Evolutionary conservation across 2,113 vertebrate genomes (phyloP).

Genomic region (Gila orcuttii): DNA sequence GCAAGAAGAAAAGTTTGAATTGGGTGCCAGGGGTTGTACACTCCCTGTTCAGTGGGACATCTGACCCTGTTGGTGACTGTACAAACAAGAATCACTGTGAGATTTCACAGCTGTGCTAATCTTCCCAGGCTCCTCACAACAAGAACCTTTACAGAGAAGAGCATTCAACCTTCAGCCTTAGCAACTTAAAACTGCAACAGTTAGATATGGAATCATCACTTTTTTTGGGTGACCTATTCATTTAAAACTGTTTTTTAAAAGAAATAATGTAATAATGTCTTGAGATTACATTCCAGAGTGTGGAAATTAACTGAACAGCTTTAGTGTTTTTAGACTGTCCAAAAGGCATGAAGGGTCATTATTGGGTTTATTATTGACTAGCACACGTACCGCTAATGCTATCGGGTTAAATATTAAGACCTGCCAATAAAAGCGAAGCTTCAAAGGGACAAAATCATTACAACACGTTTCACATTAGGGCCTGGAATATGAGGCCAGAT

Average conservation of each 20-base stretch:
- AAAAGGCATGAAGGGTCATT: slow-evolving; percentile 32
- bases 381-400: slow-evolving; percentile 20
- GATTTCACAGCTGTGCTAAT: slow-evolving; percentile 48
- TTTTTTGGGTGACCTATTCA: not conserved
- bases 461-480: not conserved
- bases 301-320: slow-evolving; percentile 58
- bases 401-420: slow-evolving; percentile 55
- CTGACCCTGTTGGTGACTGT: not conserved
- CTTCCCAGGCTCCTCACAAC: slow-evolving; percentile 8
- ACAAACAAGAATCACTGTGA: slow-evolving; percentile 20
- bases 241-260: not conserved
- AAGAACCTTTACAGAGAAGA: not conserved
- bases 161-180: slow-evolving; percentile 5
- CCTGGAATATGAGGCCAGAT: not conserved
- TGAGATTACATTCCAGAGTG: not conserved
- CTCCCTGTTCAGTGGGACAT: not conserved
- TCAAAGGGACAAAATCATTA: not conserved
- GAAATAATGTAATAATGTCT: not conserved
- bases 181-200: not conserved
- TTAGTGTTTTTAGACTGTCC: slow-evolving; percentile 33
- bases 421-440: not conserved
- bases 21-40: not conserved
- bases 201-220: not conserved
- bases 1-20: not conserved
- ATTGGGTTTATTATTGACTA: slow-evolving; percentile 63